Evolutionary conservation across 1,140 invertebrate genomes (phyloP).

Genomic region (Agrypnia vestita): DNA sequence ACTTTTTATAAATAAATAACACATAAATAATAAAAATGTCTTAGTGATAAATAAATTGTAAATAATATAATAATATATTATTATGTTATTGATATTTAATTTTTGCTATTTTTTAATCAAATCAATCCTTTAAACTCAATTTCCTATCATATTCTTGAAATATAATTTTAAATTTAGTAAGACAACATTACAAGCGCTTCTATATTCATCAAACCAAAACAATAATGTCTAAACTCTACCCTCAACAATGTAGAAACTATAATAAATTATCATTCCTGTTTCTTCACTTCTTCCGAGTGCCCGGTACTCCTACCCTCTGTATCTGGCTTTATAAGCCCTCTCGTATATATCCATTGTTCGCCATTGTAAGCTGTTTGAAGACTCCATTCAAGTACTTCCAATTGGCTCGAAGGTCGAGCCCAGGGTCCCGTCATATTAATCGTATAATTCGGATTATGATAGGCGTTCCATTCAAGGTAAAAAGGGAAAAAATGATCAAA

Average conservation of each 20-base stretch:
- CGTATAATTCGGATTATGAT: constrained; percentile 23
- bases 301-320: background rate
- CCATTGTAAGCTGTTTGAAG: constrained; percentile 15
- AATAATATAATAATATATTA: too few relatives aligned
- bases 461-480: background rate
- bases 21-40: too few relatives aligned
- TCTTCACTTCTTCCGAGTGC: background rate
- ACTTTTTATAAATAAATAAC: too few relatives aligned
- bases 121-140: too few relatives aligned
- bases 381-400: constrained; percentile 19
- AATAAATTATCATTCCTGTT: background rate
- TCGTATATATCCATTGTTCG: background rate
- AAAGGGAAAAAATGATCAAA: too few relatives aligned
- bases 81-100: too few relatives aligned
- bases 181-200: background rate
- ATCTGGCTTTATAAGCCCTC: constrained; percentile 4
- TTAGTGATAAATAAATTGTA: too few relatives aligned
- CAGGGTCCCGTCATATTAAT: background rate
- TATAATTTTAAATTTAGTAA: too few relatives aligned
- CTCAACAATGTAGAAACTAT: too few relatives aligned
- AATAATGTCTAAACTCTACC: background rate
- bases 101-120: too few relatives aligned
- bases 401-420: background rate
- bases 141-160: too few relatives aligned
- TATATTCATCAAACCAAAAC: background rate